Conservation (phyloP, 1,140 invertebrate species). For the Wiebesia pumilae region DNA sequence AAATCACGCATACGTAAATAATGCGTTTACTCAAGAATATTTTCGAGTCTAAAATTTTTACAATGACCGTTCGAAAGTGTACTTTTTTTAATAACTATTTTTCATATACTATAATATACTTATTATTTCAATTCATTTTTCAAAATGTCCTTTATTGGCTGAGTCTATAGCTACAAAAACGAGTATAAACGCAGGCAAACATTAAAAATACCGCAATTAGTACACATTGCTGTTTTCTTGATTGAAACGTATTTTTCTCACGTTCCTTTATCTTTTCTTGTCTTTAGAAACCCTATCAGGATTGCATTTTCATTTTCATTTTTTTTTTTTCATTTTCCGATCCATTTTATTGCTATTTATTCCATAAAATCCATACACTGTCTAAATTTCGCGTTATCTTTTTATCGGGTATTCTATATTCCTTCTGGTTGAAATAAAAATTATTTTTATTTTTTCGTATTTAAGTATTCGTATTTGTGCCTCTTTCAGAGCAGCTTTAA, state of each 20-base stretch:
- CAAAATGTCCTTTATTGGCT: no score
- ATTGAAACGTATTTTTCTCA: background rate
- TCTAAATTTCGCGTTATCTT: background rate
- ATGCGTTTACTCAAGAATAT: no score
- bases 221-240: background rate
- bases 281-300: background rate
- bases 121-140: no score
- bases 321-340: background rate
- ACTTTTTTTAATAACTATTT: no score
- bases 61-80: no score
- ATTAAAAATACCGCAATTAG: slow-evolving; percentile 6
- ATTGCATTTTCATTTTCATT: background rate
- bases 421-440: background rate
- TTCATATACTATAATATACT: no score
- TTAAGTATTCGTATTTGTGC: no score
- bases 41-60: no score
- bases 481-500: no score
- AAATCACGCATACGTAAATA: no score
- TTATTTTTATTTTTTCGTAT: background rate
- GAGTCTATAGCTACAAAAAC: background rate
- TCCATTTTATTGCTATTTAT: background rate
- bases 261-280: background rate
- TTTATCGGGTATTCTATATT: background rate
- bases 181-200: background rate
- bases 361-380: background rate